phyloP scores from a whole-genome alignment of 2,888 invertebrate genomes.

The Tupiocoris notatus region DNA sequence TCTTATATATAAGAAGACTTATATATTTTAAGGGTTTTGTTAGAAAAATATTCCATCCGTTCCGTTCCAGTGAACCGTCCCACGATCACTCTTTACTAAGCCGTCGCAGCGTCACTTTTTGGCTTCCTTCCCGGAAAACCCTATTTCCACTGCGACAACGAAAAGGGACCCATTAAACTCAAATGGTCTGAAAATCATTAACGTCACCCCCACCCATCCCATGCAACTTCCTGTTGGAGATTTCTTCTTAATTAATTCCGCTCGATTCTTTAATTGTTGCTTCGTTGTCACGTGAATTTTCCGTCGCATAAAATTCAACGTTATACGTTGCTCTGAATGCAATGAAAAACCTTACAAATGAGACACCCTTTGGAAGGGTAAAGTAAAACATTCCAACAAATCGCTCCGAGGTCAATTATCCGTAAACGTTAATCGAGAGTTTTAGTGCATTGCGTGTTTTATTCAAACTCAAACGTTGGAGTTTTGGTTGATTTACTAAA shows the following conservation, averaged over 20 bases:
- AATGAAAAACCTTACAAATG: constrained; percentile 4
- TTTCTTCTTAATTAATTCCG: neutral
- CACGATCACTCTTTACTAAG: neutral
- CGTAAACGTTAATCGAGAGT: no score
- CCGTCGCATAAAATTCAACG: neutral
- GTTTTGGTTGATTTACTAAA: no score
- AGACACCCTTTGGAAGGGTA: neutral
- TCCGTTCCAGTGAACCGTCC: no score
- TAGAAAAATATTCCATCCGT: no score
- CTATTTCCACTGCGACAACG: neutral
- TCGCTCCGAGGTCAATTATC: no score
- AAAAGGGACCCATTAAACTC: constrained; percentile 20
- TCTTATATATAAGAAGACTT: no score
- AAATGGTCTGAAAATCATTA: constrained; percentile 38
- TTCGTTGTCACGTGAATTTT: neutral
- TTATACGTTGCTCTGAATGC: neutral
- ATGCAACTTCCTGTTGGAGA: neutral
- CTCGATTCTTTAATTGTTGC: neutral
- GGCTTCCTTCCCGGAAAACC: neutral
- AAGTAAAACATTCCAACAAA: neutral
- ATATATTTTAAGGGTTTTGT: no score
- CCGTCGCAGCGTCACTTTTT: neutral
- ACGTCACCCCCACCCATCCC: neutral
- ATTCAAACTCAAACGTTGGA: no score
- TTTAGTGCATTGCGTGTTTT: no score